Base-by-base conservation (phyloP, 2,797 vertebrate species). In the Mormyrus proboscirostris region DNA sequence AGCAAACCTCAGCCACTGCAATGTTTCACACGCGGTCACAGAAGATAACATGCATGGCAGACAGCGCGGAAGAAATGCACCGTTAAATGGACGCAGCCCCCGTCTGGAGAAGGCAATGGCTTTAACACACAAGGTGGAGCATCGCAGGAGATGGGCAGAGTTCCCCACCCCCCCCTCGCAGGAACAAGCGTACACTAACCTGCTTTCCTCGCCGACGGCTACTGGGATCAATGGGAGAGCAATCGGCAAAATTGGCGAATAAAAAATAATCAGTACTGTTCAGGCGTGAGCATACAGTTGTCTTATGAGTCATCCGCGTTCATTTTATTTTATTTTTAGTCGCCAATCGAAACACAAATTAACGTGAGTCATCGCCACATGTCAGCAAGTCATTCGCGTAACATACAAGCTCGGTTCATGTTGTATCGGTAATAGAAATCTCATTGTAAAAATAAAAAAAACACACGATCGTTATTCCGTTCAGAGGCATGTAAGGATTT, bases 311-410 rank as follows among this genome's bases (percentile, higher is more conserved):
- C 89, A 89, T 87, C 89, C 51, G 49, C 22, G 29, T 9, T 76
- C 59, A 16, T 73, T 65, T 38, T 16, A 84, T 89, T 85, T 69
- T 89, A 86, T 89, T 89, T 89, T 87, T 89, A 87, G 62, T 51
- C 33, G 84, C 89, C 89, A 89, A 87, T 89, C 65, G 62, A 85
- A 87, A 47, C 29, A 76, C 89, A 87, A 89, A 76, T 87, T 89
- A 47, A 86, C 65, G 86, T 89, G 89, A 89, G 83, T 89, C 89
- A 89, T 79, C 89, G 89, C 50, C 14, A 65, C 86, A 89, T 89
- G 85, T 87, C 84, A 79, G 84, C 65, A 87, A 76, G 69, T 87
- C 85, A 89, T 33, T 53, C 29, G 57, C 49, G 69, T 73, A 76
- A 22, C 10, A 41, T 87, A 65, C 57, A 49, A 29, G 9, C 16